phyloP scores from a whole-genome alignment of 2,797 vertebrate species.

The Thunnus albacares region DNA sequence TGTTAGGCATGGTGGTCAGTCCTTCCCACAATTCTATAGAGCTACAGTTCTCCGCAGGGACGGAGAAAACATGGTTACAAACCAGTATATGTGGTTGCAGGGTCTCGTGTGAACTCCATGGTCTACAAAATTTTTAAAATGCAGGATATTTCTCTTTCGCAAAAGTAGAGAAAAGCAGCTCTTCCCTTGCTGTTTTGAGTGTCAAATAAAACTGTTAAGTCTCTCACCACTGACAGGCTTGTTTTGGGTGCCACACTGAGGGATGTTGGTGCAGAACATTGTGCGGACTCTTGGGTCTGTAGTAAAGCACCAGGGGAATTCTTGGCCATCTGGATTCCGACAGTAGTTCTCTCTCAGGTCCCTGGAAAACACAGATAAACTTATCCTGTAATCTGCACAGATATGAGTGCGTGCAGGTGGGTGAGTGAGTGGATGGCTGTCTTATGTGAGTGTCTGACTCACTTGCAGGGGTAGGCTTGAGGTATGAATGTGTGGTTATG shows the following conservation, averaged over 20 bases:
- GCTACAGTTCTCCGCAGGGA: constrained; percentile 58
- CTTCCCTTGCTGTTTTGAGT: constrained; percentile 22
- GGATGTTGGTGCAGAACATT: constrained; percentile 95
- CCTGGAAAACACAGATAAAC: constrained; percentile 81
- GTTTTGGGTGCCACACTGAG: constrained; percentile 88
- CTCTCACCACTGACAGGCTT: constrained; percentile 78
- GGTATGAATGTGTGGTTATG: constrained; percentile 94
- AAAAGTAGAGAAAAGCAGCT: constrained; percentile 32
- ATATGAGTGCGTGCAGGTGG: constrained; percentile 44
- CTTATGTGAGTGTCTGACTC: constrained; percentile 77
- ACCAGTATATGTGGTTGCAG: constrained; percentile 48
- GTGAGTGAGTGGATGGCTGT: constrained; percentile 32
- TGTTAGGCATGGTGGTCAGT: constrained; percentile 66
- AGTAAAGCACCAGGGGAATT: constrained; percentile 98
- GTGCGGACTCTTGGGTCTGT: constrained; percentile 92
- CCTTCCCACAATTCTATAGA: constrained; percentile 76
- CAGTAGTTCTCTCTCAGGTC: constrained; percentile 98
- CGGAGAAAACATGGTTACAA: constrained; percentile 31
- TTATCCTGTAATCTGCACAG: constrained; percentile 27
- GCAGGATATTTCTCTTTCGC: constrained; percentile 25
- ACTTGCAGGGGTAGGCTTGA: constrained; percentile 98
- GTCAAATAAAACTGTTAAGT: constrained; percentile 43
- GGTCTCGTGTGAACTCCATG: constrained; percentile 53
- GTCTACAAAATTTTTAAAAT: constrained; percentile 45
- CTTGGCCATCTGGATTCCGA: constrained; percentile 97